Conservation (phyloP, 1,140 invertebrate genomes). For the Littorina saxatilis region DNA sequence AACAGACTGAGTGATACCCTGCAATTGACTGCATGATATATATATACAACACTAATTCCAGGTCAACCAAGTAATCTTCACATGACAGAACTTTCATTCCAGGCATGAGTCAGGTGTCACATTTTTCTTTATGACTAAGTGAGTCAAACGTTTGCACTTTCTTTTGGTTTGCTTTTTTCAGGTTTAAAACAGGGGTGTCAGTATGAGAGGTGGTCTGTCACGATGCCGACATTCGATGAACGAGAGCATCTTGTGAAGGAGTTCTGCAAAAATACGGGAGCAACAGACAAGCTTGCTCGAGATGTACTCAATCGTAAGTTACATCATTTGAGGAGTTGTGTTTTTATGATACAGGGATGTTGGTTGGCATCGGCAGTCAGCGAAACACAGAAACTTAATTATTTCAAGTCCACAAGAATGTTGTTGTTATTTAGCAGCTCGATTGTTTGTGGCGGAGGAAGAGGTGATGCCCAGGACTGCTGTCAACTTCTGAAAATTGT, state of each 20-base stretch:
- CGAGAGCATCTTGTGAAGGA: constrained; percentile 37
- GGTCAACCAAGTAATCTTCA: too few relatives aligned
- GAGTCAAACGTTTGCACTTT: not conserved
- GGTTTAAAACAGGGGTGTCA: not conserved
- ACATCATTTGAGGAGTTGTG: too few relatives aligned
- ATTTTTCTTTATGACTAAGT: not conserved
- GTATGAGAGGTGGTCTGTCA: not conserved
- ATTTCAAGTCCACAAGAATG: too few relatives aligned
- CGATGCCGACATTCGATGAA: constrained; percentile 20
- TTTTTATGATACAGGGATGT: too few relatives aligned
- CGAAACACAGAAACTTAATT: too few relatives aligned
- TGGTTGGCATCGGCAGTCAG: too few relatives aligned
- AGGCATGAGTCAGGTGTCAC: not conserved
- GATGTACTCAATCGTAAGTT: constrained; percentile 46
- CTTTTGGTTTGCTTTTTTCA: not conserved
- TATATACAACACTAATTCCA: not conserved
- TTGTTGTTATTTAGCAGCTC: too few relatives aligned
- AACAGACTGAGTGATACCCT: too few relatives aligned
- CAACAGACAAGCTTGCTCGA: constrained; percentile 23
- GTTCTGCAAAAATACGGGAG: constrained; percentile 43
- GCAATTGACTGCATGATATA: not conserved
- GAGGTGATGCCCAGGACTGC: too few relatives aligned
- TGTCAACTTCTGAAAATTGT: too few relatives aligned
- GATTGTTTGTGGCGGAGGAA: too few relatives aligned
- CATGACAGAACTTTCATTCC: too few relatives aligned